phyloP scores from a whole-genome alignment of 2,797 vertebrate genomes.

The Urocyon cinereoargenteus region DNA sequence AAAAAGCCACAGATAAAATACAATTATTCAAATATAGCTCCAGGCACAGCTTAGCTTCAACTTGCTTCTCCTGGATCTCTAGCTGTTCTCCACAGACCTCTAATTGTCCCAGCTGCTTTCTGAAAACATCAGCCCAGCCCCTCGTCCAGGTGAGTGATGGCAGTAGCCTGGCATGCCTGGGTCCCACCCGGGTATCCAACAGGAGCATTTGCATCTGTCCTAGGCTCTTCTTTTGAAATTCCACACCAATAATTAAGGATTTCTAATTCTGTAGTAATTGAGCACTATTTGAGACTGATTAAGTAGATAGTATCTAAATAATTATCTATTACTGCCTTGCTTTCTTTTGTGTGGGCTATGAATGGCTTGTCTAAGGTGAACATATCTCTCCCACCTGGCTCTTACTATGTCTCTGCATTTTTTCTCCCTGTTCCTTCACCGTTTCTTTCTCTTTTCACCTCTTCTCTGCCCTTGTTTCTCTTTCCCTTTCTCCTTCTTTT shows the following conservation, averaged over 20 bases:
- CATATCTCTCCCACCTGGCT: background rate
- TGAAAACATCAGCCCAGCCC: background rate
- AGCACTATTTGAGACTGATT: conserved; percentile 74
- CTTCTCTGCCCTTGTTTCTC: background rate
- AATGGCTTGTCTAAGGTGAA: conserved; percentile 58
- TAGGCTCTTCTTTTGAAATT: conserved; percentile 76
- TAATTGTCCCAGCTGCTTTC: conserved; percentile 66
- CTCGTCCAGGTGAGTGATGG: conserved; percentile 53
- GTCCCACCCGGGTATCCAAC: conserved; percentile 71
- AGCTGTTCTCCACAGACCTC: conserved; percentile 57
- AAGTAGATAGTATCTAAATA: conserved; percentile 79
- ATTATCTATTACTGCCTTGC: conserved; percentile 66
- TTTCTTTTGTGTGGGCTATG: conserved; percentile 70
- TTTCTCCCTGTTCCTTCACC: background rate
- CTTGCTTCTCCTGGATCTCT: conserved; percentile 40
- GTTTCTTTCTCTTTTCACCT: background rate
- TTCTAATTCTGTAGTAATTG: conserved; percentile 81
- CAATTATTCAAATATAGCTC: conserved; percentile 10
- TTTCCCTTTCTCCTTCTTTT: background rate
- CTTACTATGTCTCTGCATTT: background rate
- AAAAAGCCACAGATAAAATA: conserved; percentile 14
- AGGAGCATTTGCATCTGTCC: conserved; percentile 67
- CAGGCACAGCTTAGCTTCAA: conserved; percentile 46
- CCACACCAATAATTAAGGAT: conserved; percentile 78
- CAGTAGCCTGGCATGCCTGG: conserved; percentile 60